These are phyloP conservation scores for Helicolenus hilgendorfi DNA, from an alignment of 2,797 vertebrate species.

Conservation along the genomic window DNA sequence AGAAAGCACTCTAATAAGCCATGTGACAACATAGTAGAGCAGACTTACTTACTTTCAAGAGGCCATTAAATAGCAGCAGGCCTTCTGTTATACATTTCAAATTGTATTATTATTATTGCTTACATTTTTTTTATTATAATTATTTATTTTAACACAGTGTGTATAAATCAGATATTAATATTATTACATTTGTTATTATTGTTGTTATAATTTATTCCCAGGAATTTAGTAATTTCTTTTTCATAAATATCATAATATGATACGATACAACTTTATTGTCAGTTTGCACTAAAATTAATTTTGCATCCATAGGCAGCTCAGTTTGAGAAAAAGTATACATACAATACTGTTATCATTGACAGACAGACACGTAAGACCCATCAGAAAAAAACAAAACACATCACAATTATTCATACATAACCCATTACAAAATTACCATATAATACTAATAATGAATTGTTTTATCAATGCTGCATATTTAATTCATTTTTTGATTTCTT, in stretches of 20 bases:
- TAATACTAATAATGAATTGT: too few relatives aligned
- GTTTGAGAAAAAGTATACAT: too few relatives aligned
- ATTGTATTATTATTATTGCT: slow-evolving; percentile 1
- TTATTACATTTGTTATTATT: neutral
- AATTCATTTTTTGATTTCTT: neutral
- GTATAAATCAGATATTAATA: neutral
- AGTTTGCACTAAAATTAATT: too few relatives aligned
- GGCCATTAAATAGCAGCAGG: slow-evolving; percentile 51
- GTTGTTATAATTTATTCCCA: neutral
- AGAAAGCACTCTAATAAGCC: slow-evolving; percentile 82
- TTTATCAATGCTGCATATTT: neutral
- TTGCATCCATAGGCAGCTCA: too few relatives aligned
- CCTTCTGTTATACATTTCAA: slow-evolving; percentile 27
- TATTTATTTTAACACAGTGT: neutral
- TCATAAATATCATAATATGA: neutral
- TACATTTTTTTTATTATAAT: neutral
- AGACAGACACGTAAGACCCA: too few relatives aligned
- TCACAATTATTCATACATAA: too few relatives aligned
- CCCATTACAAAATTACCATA: fast-evolving
- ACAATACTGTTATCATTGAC: too few relatives aligned
- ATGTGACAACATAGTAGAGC: slow-evolving; percentile 63
- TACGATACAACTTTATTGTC: too few relatives aligned
- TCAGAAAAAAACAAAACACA: too few relatives aligned
- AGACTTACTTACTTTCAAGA: slow-evolving; percentile 57
- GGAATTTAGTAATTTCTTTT: neutral